Evolutionary conservation across 1,140 invertebrate species (phyloP), one percentile per base, ranked within the genome.

Genomic region (Pomacea maculata): DNA sequence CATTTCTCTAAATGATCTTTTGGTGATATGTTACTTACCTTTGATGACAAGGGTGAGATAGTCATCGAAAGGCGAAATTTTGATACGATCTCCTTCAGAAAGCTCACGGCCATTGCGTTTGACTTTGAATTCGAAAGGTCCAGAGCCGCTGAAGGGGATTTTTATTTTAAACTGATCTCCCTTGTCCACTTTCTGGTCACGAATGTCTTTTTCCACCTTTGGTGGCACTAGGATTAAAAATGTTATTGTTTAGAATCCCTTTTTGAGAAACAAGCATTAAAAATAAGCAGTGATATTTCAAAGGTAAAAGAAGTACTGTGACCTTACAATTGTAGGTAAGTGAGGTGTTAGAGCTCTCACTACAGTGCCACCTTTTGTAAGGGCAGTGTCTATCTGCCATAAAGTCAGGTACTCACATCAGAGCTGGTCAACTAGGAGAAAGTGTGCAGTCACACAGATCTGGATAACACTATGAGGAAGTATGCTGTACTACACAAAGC

Each of bases 61-160:
- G 82, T 99, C 98, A 92, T 99, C 98, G 92, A 99, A 98, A 6
- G 98, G 94, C 0, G 96, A 97, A 89, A 95, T 97, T 90, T 98
- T 98, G 84, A 99, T 94, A 84, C 97, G 95, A 1, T 87, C 87
- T 5, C 95, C 95, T 86, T 97, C 95, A 0, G 93, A 92, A 55
- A 98, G 89, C 68, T 94, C 94, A 75, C 93, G 93, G n/a, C 96
- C 96, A 87, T 97, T 95, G 86, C 95, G 96, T 74, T 93, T 95
- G 45, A 99, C 92, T 8, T 93, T 94, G 64, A 99, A 95, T 73
- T 96, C 95, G 88, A 98, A 95, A 57, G 97, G 97, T 64, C 97
- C 94, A 75, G 97, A 96, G 85, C 99, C 99, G 82, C 84, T 86
- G 83, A 90, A 87, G 21, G 90, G 91, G 75, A 92, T 86, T 83